A percentile compares a stretch with the other conserved stretches of the same genome.
These are phyloP conservation scores for Mesodorylaimus sp. DNA, from an alignment of 2,888 invertebrate genomes.

Conservation along the genomic window DNA sequence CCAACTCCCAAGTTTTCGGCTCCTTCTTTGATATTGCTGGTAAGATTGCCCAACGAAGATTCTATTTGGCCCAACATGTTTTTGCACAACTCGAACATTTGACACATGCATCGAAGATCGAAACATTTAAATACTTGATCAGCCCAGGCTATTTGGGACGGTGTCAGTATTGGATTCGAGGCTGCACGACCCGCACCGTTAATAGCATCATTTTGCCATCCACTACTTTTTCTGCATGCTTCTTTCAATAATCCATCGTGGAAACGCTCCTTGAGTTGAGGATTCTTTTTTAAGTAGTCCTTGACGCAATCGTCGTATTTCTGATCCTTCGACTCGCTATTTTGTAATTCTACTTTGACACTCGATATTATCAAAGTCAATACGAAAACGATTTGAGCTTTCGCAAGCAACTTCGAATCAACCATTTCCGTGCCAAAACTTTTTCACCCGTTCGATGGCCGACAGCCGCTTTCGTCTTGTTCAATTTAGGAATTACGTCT, in stretches of 20 bases:
- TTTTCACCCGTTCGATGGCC: too few relatives aligned
- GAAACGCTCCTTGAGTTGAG: neutral
- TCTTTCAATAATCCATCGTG: neutral
- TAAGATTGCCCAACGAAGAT: too few relatives aligned
- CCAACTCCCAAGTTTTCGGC: too few relatives aligned
- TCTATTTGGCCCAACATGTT: neutral
- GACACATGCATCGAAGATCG: neutral
- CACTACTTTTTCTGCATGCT: neutral
- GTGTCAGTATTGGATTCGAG: neutral
- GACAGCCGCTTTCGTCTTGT: too few relatives aligned
- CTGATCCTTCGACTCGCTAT: too few relatives aligned
- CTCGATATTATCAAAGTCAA: too few relatives aligned
- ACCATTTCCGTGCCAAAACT: too few relatives aligned
- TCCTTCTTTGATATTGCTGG: too few relatives aligned
- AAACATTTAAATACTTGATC: neutral
- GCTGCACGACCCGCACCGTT: neutral
- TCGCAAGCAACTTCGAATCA: too few relatives aligned
- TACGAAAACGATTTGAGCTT: too few relatives aligned
- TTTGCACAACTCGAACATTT: slow-evolving; percentile 1
- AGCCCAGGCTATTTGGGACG: neutral
- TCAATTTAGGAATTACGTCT: too few relatives aligned
- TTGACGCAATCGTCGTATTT: neutral
- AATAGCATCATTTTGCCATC: neutral
- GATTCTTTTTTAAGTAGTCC: neutral
- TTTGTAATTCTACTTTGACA: too few relatives aligned